Base-by-base conservation (phyloP, 1,140 invertebrate species). In the Cardiocondyla obscurior region DNA sequence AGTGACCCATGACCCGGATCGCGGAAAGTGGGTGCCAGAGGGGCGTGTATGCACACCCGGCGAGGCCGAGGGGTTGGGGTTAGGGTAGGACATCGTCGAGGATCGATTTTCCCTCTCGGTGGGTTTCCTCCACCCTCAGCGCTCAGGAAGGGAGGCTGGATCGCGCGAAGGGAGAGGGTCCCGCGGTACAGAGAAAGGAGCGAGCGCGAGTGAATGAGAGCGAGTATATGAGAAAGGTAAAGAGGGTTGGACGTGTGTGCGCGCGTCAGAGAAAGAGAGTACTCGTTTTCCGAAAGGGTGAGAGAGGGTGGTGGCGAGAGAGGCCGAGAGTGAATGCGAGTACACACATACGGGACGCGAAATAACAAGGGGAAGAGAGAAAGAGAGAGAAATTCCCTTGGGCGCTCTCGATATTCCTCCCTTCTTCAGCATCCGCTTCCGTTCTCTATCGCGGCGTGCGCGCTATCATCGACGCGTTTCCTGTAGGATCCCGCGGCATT, bases 1-100 rank as follows among this genome's bases (percentile, higher is more conserved):
- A 93, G 92, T 93, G 92, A 93, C 92, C 92, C 92, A 93, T 93
- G 92, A 93, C 92, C 92, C 91, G 92, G 90, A 92, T 92, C 89
- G 33, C 19, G 89, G 85, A 88, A 89, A 90, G 85, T 91, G 90
- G 90, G 88, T 89, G 89, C 84, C 85, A 85, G 85, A 91, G 89
- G 84, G 89, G 89, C 85, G 83, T 85, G 83, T 87, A 86, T 83
- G 77, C 87, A 87, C 83, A 87, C 76, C 83, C 86, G 70, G 76
- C 82, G 85, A 85, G 86, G 82, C 85, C 83, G 85, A 81, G 83
- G 76, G 83, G 89, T 90, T 89, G 90, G 90, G 86, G 90, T 91
- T 89, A 91, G 91, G 87, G 90, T 91, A 91, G 90, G 88, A 90
- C 88, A 90, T 90, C 85, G 70, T 53, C 76, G 85, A 81, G 85